Base-by-base conservation (phyloP, 2,888 invertebrate species). In the Tinea pellionella region DNA sequence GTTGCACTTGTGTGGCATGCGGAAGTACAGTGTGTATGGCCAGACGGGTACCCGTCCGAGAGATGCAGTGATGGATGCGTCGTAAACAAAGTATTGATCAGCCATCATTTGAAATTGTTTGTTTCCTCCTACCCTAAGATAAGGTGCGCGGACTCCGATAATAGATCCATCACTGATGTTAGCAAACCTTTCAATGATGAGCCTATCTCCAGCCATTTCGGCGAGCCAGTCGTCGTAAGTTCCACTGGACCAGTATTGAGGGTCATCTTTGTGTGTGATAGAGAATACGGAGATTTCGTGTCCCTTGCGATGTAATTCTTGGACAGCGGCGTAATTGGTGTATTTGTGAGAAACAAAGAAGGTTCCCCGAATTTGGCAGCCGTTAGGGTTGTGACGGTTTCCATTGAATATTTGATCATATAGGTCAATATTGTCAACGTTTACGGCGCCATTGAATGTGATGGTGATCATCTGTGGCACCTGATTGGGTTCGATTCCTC, bases 51-150 rank as follows among this genome's bases (percentile, higher is more conserved):
- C 96, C 58, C 96, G 93, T 37, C 93, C 91, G 61, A 96, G 88
- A 0, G 96, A 94, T 24, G 96, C 96, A 0, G 96, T 96, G 72
- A 98, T 96, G 11, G 97, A 96, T 19, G 97, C 96, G 75, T 98
- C 98, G 77, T 97, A 98, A 7, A 95, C 93, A 78, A 97, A 97
- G 85, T 94, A 96, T 76, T 97, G 95, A 79, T 97, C 96, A 61
- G 94, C 92, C 97, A 98, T 97, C 96, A 97, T 97, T 81, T 96
- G 95, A 77, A 97, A 98, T 87, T 97, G 96, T 70, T 93, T 96
- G 89, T 97, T 96, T 63, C 97, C 97, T 63, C 97, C 97, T 0
- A 96, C 95, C 60, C 96, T 90, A 60, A 96, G 88, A 74, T 96
- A 96, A 3, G 96, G 96, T 1, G 96, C 96, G 43, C 96, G 91